Evolutionary conservation across 2,797 vertebrate genomes (phyloP).

Genomic region (Oreortyx pictus): DNA sequence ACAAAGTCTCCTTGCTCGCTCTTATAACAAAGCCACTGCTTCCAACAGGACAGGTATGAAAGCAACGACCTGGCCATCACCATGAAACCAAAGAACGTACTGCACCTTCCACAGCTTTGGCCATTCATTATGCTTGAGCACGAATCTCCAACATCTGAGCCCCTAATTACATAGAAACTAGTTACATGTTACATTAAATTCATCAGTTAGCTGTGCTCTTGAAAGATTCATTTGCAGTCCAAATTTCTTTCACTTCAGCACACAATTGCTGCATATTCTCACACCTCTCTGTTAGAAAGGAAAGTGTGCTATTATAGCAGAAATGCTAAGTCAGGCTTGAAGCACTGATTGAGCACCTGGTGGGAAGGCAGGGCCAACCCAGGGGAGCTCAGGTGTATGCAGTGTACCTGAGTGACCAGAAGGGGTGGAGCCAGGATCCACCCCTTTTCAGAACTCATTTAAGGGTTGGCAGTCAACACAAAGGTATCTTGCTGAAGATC

Average conservation of each 20-base stretch:
- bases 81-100: not conserved
- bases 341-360: too few relatives aligned
- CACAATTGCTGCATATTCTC: not conserved
- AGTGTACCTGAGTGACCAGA: too few relatives aligned
- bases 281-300: not conserved
- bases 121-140: not conserved
- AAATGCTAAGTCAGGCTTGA: too few relatives aligned
- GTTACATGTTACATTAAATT: not conserved
- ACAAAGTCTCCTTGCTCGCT: not conserved
- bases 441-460: too few relatives aligned
- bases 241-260: not conserved
- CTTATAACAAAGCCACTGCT: not conserved
- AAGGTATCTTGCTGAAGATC: too few relatives aligned
- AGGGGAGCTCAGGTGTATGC: too few relatives aligned
- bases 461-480: too few relatives aligned
- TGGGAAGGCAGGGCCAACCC: too few relatives aligned
- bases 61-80: not conserved
- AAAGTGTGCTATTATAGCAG: not conserved
- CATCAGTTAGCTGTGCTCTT: not conserved
- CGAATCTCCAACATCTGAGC: not conserved
- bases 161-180: not conserved
- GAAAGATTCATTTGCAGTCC: not conserved
- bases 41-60: not conserved
- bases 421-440: too few relatives aligned
- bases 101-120: not conserved